These are phyloP conservation scores for Boleophthalmus pectinirostris DNA, from an alignment of 2,113 vertebrate genomes.

Conservation along the genomic window DNA sequence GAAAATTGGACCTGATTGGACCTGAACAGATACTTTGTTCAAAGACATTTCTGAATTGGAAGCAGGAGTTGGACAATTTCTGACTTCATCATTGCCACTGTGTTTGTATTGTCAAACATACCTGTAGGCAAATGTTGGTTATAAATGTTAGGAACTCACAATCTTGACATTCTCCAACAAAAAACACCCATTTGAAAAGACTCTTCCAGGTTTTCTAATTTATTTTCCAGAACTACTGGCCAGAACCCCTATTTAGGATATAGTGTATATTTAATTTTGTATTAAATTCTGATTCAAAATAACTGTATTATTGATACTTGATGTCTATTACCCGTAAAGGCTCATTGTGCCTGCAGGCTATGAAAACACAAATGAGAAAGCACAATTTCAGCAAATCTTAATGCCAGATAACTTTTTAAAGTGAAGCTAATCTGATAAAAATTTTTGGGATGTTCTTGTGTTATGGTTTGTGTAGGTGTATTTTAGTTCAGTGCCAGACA, in stretches of 20 bases:
- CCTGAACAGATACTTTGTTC: slow-evolving; percentile 62
- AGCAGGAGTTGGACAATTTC: slow-evolving; percentile 60
- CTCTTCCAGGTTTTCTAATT: too few relatives aligned
- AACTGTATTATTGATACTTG: too few relatives aligned
- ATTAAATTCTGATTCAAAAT: neutral
- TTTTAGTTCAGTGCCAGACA: slow-evolving; percentile 18
- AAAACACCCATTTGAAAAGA: too few relatives aligned
- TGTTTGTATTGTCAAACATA: slow-evolving; percentile 31
- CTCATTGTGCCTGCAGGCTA: too few relatives aligned
- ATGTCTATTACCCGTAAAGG: too few relatives aligned
- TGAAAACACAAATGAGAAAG: neutral
- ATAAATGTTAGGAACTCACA: too few relatives aligned
- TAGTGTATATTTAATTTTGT: too few relatives aligned
- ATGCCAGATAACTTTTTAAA: neutral
- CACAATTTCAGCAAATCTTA: neutral
- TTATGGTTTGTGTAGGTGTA: slow-evolving; percentile 16
- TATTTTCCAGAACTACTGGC: too few relatives aligned
- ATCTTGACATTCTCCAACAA: too few relatives aligned
- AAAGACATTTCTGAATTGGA: slow-evolving; percentile 67
- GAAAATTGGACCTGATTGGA: slow-evolving; percentile 66
- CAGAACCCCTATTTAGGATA: too few relatives aligned
- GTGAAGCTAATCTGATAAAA: neutral
- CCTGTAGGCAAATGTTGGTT: slow-evolving; percentile 4
- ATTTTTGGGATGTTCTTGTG: neutral
- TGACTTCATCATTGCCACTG: slow-evolving; percentile 49